These are phyloP conservation scores for Tretioscincus oriximinensis DNA, from an alignment of 2,113 vertebrate species.

Conservation along the genomic window DNA sequence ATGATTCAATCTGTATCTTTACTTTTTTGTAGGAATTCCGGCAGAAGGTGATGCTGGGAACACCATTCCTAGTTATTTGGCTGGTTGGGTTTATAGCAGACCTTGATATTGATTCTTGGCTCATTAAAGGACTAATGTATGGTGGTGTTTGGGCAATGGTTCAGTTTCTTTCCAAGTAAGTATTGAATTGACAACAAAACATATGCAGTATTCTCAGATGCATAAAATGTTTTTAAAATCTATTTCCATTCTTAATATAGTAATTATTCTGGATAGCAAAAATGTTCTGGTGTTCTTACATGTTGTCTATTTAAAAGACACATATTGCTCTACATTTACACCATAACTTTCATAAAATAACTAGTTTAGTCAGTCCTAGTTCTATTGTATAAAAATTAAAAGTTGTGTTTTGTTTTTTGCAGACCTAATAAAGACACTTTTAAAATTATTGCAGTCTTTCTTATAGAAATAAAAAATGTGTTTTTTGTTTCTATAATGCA, in stretches of 20 bases:
- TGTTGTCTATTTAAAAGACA: background rate
- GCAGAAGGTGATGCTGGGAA: conserved; percentile 98
- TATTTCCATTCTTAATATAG: background rate
- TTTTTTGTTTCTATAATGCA: background rate
- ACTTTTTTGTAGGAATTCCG: conserved; percentile 87
- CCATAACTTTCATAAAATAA: background rate
- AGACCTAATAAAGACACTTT: background rate
- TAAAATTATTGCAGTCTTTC: background rate
- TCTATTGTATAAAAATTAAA: background rate
- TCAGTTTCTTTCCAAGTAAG: conserved; percentile 98
- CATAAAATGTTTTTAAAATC: background rate
- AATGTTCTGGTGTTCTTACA: background rate
- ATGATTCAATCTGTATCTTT: conserved; percentile 42
- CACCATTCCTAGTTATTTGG: conserved; percentile 99
- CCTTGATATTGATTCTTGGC: conserved; percentile 96
- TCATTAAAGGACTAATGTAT: conserved; percentile 96
- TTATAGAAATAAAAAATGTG: background rate
- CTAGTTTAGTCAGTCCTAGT: background rate
- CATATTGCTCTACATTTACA: background rate
- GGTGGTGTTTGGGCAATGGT: conserved; percentile 92
- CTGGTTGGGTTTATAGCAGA: conserved; percentile 97
- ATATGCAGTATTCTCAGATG: background rate
- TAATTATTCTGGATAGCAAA: background rate
- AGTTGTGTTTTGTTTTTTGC: background rate
- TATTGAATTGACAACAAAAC: conserved; percentile 29